Base-by-base conservation (phyloP, 2,797 vertebrate species). In the Zonotrichia albicollis region DNA sequence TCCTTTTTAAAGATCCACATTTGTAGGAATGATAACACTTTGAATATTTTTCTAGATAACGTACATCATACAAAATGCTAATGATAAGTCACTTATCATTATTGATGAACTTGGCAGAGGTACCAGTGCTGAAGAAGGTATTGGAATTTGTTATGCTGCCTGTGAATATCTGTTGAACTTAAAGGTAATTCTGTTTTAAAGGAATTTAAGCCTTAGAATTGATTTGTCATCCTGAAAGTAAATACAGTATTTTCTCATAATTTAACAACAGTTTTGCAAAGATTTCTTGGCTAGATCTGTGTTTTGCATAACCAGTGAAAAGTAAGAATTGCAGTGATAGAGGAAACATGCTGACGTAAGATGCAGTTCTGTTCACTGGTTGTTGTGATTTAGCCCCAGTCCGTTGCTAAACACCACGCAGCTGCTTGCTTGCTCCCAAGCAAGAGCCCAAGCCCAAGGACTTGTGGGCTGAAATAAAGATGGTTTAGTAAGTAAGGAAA, bases 41-140 rank as follows among this genome's bases (percentile, higher is more conserved):
- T 83, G 72, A 96, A 70, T 92, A 93, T 88, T 93, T 91, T 96
- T 88, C 90, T 97, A 99, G 99, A 97, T 99, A 95, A 98, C 99
- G 6, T 99, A 99, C 89, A 99, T 99, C 94, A 98, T 99, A 89
- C 99, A 99, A 97, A 99, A 99, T 32, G 98, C 98, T 85, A 99
- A 99, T 96, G 97, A 99, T 93, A 98, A 96, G 83, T 99, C 99
- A 42, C 98, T 99, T 66, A 98, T 99, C 96, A 98, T 99, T 97
- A 99, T 99, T 80, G 99, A 99, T 53, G 99, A 99, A 97, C 97
- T 99, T 96, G 99, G 99, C 74, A 98, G 99, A 97, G 99, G 99
- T 32, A 99, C 99, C 79, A 99, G 98, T 96, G 98, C 99, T 27
- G 99, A 99, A 96, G 99, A 99, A 97, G 99, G 99, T n/a, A 98